phyloP scores from a whole-genome alignment of 2,113 vertebrate genomes.

The Furnarius figulus region DNA sequence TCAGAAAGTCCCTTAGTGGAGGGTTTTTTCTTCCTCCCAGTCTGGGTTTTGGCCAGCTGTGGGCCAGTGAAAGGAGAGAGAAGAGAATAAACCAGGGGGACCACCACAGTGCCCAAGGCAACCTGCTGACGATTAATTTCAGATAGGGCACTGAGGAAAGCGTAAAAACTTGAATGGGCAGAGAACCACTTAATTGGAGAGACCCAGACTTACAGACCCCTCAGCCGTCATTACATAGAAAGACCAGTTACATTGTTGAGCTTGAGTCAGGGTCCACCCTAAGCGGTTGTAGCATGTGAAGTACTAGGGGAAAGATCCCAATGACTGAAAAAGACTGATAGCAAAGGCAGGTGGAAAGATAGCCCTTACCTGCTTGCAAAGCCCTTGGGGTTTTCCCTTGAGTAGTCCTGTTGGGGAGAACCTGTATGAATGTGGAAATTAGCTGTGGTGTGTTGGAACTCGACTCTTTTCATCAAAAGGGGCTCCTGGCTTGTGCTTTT shows the following conservation, averaged over 20 bases:
- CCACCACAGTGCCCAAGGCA: neutral
- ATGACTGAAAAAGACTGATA: neutral
- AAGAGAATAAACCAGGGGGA: neutral
- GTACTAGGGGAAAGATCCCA: neutral
- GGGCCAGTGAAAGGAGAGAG: neutral
- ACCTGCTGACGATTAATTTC: accelerated
- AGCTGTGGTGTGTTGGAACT: neutral
- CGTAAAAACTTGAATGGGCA: neutral
- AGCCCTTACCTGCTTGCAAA: neutral
- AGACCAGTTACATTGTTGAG: neutral
- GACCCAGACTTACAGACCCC: neutral
- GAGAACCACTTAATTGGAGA: neutral
- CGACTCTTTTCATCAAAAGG: neutral
- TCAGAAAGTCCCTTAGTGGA: neutral
- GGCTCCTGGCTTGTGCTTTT: neutral
- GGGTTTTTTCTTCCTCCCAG: neutral
- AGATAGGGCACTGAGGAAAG: neutral
- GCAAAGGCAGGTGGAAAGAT: neutral
- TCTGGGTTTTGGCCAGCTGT: neutral
- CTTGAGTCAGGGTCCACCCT: neutral
- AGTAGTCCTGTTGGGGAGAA: neutral
- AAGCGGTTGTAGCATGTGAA: accelerated
- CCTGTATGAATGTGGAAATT: neutral
- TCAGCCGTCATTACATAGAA: neutral
- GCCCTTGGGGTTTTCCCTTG: neutral